Base-by-base conservation (phyloP, 2,797 vertebrate species). In the Leptoclinus maculatus region DNA sequence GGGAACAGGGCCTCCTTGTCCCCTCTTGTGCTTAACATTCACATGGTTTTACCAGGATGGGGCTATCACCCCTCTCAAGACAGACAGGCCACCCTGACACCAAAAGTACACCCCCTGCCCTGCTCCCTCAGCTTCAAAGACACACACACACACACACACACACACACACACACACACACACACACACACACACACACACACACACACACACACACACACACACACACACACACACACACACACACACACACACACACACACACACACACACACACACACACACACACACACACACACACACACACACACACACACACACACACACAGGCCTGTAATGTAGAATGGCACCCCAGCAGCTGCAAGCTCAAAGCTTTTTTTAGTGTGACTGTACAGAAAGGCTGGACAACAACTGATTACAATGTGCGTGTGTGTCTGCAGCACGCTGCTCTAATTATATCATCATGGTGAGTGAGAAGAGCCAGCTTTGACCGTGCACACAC, bases 381-480 rank as follows among this genome's bases (percentile, higher is more conserved):
- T 62, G 76, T 78, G 84, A 89, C 88, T 89, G 88, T 74, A 82
- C 67, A 69, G 60, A 78, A 77, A 58, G 83, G 59, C 73, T 71
- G 76, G 66, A 83, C 78, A 86, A 76, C 85, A 87, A 91, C 82
- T 78, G 82, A 88, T 88, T 91, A 86, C 78, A 90, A 78, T 82
- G 86, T 87, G 80, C 34, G 12, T 56, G 66, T 49, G 76, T 86
- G 65, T 43, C 77, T 87, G 82, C 47, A 73, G 76, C 85, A 91
- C 81, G 83, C 78, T 84, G 84, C 80, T 85, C 85, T 90, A 89
- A 93, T 90, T 91, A 91, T 89, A 89, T 86, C 74, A 75, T 56
- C 43, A 63, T 74, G 80, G 51, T 72, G 71, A 84, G 67, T 79
- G 78, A 83, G 57, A 45, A 51, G 32, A 66, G 60, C 60, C 53